Evolutionary conservation across 1,140 invertebrate genomes (phyloP).

Genomic region (Caerostris extrusa): DNA sequence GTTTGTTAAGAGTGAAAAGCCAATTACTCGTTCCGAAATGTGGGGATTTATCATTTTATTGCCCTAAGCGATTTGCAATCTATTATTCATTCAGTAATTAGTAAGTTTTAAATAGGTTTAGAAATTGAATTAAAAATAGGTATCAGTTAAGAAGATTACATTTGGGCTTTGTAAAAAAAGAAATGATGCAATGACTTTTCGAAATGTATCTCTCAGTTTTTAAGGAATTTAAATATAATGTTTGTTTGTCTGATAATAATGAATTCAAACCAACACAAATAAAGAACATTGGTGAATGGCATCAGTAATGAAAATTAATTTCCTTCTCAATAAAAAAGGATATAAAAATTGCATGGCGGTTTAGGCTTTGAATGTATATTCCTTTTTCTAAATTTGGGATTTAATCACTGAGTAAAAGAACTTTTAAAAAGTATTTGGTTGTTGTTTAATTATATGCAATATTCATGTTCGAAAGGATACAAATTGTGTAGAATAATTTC

Average conservation of each 20-base stretch:
- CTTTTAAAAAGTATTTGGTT: background rate
- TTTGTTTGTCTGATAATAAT: conserved; percentile 7
- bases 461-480: background rate
- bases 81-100: conserved; percentile 22
- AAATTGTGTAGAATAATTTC: background rate
- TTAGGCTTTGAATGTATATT: background rate
- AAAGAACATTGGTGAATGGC: background rate
- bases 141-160: background rate
- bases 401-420: background rate
- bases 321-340: background rate
- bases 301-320: conserved; percentile 8
- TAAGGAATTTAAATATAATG: background rate
- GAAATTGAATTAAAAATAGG: background rate
- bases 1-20: background rate
- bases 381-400: too few species aligned
- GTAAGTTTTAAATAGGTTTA: conserved; percentile 30
- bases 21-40: background rate
- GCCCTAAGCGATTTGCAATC: conserved; percentile 17
- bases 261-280: background rate
- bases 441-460: background rate
- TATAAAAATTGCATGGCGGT: background rate
- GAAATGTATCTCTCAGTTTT: background rate
- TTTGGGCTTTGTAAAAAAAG: background rate
- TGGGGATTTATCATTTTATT: background rate
- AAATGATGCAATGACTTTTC: background rate